Base-by-base conservation (phyloP, 2,113 vertebrate species). In the Todiramphus chloris region DNA sequence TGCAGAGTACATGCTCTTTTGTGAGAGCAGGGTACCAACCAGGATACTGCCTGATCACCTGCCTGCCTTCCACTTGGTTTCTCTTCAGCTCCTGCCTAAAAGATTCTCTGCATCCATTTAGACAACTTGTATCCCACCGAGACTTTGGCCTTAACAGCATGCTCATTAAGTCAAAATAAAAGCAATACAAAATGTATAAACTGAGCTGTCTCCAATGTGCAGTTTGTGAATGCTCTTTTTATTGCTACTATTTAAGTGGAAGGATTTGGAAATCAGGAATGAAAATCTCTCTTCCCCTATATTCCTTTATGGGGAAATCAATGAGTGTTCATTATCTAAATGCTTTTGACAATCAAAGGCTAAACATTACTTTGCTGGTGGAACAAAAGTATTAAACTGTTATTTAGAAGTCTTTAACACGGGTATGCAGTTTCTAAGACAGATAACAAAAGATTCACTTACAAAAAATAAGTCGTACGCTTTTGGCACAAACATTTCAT, bases 161-260 rank as follows among this genome's bases (percentile, higher is more conserved):
- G 60, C 30, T 18, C 60, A 70, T 86, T 74, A 94, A 91, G 37
- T 24, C 63, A 94, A 83, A 93, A 91, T 67, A 88, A 90, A 83
- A 87, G 64, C 72, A 89, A 68, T 41, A 53, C 16, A 89, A 92
- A 90, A 59, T 13, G 15, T 14, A 73, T 62, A 74, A 77, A 92
- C 37, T 28, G 43, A 88, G 43, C 21, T 3, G 5, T 23, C 35
- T 89, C 73, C 62, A 64, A 64, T 4, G 51, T n/a, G 53, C 41
- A 78, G 33, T 66, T 84, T 67, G 27, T 33, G 85, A 85, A 51
- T 56, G 59, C 13, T 74, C n/a, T 60, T 64, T 90, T 92, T 89
- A 64, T 60, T 68, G 64, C 73, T 68, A 15, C 44, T 31, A 93
- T 90, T 94, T 81, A 60, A 93, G 56, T 37, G 27, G 79, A 48